A percentile compares a stretch with the other conserved stretches of the same genome.
Conservation (phyloP, 2,797 vertebrate species). For the Hippoglossus hippoglossus region DNA sequence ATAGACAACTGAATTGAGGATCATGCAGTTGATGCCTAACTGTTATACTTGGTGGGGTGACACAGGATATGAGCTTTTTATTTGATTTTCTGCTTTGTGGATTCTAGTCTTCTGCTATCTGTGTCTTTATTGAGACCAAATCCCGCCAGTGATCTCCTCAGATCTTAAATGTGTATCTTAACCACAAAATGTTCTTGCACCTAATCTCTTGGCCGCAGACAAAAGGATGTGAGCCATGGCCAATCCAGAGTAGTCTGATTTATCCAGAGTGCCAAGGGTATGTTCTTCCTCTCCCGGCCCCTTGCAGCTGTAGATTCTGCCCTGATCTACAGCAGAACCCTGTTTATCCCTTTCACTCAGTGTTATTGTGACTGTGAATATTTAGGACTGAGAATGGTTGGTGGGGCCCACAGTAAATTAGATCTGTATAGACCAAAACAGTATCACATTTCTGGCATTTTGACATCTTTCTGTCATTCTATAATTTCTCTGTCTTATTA, state of each 20-base stretch:
- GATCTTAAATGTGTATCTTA: conserved; percentile 74
- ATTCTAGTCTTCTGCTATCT: conserved; percentile 59
- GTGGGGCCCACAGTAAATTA: conserved; percentile 61
- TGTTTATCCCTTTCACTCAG: conserved; percentile 64
- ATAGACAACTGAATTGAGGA: conserved; percentile 16
- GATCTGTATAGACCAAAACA: conserved; percentile 64
- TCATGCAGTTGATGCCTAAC: conserved; percentile 28
- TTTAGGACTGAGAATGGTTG: conserved; percentile 70
- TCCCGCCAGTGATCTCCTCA: conserved; percentile 66
- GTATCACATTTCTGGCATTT: conserved; percentile 69
- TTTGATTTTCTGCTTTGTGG: conserved; percentile 71
- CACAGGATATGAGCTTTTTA: conserved; percentile 72
- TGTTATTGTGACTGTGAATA: conserved; percentile 73
- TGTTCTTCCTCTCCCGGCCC: conserved; percentile 44
- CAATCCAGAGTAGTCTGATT: conserved; percentile 52
- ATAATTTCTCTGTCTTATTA: conserved; percentile 62
- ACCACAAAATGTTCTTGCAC: conserved; percentile 68
- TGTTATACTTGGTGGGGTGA: conserved; percentile 42
- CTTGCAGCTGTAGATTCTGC: conserved; percentile 47
- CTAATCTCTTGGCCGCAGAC: conserved; percentile 78
- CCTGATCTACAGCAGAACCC: conserved; percentile 77
- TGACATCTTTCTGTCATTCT: conserved; percentile 66
- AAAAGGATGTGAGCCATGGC: conserved; percentile 59
- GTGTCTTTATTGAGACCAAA: conserved; percentile 78
- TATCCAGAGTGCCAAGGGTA: conserved; percentile 61